Conservation (phyloP, 2,797 vertebrate species). For the Semotilus atromaculatus region DNA sequence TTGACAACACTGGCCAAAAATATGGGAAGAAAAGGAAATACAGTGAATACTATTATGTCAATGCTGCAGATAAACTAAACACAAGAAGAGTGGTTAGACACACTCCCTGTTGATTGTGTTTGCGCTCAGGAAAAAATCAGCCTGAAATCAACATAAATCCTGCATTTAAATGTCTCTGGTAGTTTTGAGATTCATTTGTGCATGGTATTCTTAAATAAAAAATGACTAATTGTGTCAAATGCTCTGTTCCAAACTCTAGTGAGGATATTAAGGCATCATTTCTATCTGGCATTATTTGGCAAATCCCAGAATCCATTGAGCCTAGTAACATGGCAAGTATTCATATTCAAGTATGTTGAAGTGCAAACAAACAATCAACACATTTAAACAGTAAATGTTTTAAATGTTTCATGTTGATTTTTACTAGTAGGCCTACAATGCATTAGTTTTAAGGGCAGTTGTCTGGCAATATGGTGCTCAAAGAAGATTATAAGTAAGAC, state of each 20-base stretch:
- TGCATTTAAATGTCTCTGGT: background rate
- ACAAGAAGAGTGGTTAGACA: background rate
- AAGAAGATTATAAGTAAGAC: background rate
- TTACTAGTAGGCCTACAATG: background rate
- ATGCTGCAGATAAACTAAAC: background rate
- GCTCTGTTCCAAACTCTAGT: background rate
- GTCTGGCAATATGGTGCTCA: background rate
- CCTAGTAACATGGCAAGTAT: background rate
- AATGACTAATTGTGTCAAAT: background rate
- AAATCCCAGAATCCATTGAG: background rate
- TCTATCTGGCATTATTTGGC: background rate
- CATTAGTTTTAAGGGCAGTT: background rate
- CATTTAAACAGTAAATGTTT: background rate
- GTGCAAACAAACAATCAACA: background rate
- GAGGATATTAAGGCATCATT: background rate
- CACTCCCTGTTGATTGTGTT: background rate
- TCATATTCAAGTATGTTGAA: background rate
- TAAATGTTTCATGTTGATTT: background rate
- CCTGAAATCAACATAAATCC: background rate
- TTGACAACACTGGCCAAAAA: conserved; percentile 5
- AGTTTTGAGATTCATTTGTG: background rate
- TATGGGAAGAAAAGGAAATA: background rate
- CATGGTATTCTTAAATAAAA: background rate
- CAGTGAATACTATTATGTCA: background rate
- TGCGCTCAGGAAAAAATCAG: background rate